These are phyloP conservation scores for Rhopalosiphum padi DNA, from an alignment of 1,140 invertebrate species.

Conservation along the genomic window DNA sequence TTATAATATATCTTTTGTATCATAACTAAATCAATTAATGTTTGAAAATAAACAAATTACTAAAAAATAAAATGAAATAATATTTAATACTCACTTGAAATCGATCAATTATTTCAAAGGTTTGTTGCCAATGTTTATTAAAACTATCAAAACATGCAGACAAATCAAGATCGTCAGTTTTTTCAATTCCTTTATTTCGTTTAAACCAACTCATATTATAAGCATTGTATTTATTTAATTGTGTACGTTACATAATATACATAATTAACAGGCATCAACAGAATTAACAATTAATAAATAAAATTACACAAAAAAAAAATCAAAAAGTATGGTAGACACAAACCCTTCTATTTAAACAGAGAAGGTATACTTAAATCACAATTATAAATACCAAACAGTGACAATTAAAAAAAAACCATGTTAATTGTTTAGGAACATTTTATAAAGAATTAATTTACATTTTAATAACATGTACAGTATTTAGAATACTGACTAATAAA, in stretches of 20 bases:
- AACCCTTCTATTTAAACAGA: not conserved
- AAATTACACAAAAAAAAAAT: not conserved
- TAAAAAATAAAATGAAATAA: not conserved
- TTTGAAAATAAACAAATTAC: not conserved
- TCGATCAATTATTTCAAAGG: conserved; percentile 80
- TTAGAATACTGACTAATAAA: not conserved
- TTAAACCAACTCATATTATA: conserved; percentile 62
- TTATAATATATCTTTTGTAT: no score
- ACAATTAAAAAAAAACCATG: not conserved
- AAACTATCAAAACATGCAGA: conserved; percentile 90
- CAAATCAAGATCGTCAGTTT: conserved; percentile 70
- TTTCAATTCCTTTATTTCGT: conserved; percentile 64
- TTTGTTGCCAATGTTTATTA: conserved; percentile 93
- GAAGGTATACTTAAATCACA: not conserved
- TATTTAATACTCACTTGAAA: conserved; percentile 67
- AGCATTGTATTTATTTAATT: conserved; percentile 12
- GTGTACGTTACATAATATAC: not conserved
- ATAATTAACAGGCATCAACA: not conserved
- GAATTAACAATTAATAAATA: not conserved
- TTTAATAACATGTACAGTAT: not conserved
- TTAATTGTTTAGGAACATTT: conserved; percentile 6
- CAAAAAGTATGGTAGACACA: not conserved
- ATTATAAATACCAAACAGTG: not conserved
- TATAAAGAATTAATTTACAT: not conserved
- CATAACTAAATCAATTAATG: no score